Conservation (phyloP, 2,888 invertebrate genomes). For the Hirtodrosophila confusa region DNA sequence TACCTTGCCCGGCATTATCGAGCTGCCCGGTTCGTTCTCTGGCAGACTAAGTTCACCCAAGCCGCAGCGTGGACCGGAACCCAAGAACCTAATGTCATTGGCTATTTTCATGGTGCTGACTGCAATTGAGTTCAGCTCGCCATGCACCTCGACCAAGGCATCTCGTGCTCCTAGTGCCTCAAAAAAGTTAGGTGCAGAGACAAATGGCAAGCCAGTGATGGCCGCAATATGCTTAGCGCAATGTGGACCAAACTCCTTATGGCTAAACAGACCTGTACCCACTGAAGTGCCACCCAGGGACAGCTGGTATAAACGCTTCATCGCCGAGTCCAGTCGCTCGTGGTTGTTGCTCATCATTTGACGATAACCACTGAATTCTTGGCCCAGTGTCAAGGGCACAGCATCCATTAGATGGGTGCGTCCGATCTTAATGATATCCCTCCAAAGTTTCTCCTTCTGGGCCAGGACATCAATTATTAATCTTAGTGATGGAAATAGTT, state of each 20-base stretch:
- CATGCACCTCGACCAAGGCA: slow-evolving; percentile 96
- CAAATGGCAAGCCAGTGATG: slow-evolving; percentile 94
- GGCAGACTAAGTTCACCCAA: slow-evolving; percentile 96
- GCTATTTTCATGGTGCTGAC: slow-evolving; percentile 97
- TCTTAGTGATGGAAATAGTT: slow-evolving; percentile 91
- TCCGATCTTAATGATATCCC: slow-evolving; percentile 97
- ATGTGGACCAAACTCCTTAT: slow-evolving; percentile 95
- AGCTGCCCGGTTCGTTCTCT: slow-evolving; percentile 98
- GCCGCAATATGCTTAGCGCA: slow-evolving; percentile 91
- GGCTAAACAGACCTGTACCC: slow-evolving; percentile 96
- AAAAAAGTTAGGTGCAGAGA: slow-evolving; percentile 97
- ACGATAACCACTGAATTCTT: slow-evolving; percentile 97
- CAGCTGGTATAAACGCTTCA: slow-evolving; percentile 93
- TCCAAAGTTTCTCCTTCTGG: slow-evolving; percentile 92
- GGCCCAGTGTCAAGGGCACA: slow-evolving; percentile 96
- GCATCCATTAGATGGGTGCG: slow-evolving; percentile 94
- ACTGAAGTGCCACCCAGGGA: slow-evolving; percentile 98
- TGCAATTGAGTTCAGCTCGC: slow-evolving; percentile 95
- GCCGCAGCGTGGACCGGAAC: slow-evolving; percentile 98
- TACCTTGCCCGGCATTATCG: slow-evolving; percentile 99
- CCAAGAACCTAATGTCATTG: slow-evolving; percentile 95
- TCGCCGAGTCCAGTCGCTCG: slow-evolving; percentile 90
- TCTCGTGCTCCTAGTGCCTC: slow-evolving; percentile 98
- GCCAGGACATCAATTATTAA: slow-evolving; percentile 88
- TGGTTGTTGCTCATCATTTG: slow-evolving; percentile 93